phyloP scores from a whole-genome alignment of 2,888 invertebrate genomes.

The Leptinotarsa juncta region DNA sequence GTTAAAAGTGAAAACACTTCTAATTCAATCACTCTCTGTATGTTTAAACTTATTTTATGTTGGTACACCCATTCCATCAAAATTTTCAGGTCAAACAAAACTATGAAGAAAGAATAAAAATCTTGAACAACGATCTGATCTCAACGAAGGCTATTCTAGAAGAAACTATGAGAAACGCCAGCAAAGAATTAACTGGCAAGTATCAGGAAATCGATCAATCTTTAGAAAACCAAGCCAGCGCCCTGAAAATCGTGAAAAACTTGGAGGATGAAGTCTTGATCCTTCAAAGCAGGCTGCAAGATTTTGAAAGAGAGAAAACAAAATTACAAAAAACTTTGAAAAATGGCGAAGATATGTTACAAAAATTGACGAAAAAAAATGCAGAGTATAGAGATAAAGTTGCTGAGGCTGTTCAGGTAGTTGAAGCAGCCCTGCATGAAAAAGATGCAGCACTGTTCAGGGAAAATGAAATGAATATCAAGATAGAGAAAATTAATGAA shows the following conservation, averaged over 20 bases:
- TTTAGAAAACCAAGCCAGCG: constrained; percentile 67
- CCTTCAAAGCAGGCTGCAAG: constrained; percentile 64
- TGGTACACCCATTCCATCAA: not conserved
- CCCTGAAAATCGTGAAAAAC: constrained; percentile 64
- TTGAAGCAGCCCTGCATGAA: constrained; percentile 70
- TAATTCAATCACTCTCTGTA: too few relatives aligned
- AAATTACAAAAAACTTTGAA: constrained; percentile 65
- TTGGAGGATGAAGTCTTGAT: constrained; percentile 67
- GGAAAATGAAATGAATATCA: constrained; percentile 66
- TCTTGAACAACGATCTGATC: constrained; percentile 64
- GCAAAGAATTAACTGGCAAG: constrained; percentile 68
- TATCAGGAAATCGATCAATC: constrained; percentile 55
- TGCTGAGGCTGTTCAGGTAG: constrained; percentile 70
- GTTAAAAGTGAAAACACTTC: too few relatives aligned
- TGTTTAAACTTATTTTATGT: too few relatives aligned
- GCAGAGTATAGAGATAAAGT: constrained; percentile 69
- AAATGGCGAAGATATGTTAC: constrained; percentile 61
- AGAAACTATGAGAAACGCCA: constrained; percentile 28
- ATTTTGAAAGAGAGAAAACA: constrained; percentile 62
- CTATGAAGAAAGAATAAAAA: constrained; percentile 69
- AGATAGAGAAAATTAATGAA: constrained; percentile 69
- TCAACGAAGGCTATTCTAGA: constrained; percentile 43
- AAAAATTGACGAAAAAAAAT: constrained; percentile 64
- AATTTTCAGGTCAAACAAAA: constrained; percentile 64
- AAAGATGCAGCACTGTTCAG: constrained; percentile 69